A percentile compares a stretch with the other conserved stretches of the same genome.
Conservation (phyloP, 2,888 invertebrate species). For the Chromoteleia sp. region DNA sequence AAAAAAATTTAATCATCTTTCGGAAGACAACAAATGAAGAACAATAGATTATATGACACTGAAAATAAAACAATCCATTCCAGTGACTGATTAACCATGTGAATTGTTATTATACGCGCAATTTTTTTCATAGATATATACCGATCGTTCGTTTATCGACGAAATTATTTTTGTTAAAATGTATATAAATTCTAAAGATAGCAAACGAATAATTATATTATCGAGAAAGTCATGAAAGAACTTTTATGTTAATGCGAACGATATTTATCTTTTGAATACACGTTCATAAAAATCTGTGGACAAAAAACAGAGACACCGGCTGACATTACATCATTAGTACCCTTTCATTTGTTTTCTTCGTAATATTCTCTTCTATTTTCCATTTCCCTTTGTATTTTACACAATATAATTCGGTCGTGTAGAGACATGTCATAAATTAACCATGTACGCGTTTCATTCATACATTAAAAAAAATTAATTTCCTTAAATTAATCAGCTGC, state of each 20-base stretch:
- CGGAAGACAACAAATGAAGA: too few species aligned
- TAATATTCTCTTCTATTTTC: constrained; percentile 48
- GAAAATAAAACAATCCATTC: too few species aligned
- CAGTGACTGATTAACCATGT: too few species aligned
- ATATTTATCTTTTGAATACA: constrained; percentile 51
- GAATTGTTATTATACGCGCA: too few species aligned
- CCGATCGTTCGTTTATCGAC: neutral
- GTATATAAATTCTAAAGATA: neutral
- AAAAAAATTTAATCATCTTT: too few species aligned
- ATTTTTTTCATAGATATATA: too few species aligned
- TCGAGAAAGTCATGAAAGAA: constrained; percentile 9
- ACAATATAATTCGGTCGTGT: constrained; percentile 45
- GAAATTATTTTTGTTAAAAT: neutral
- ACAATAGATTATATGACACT: too few species aligned
- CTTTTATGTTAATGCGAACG: constrained; percentile 10
- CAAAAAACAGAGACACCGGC: constrained; percentile 75
- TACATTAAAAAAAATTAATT: too few species aligned
- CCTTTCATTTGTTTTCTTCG: constrained; percentile 68
- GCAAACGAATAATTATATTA: constrained; percentile 9
- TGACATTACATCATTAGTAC: constrained; percentile 80
- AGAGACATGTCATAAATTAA: constrained; percentile 53
- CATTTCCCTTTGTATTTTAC: constrained; percentile 19
- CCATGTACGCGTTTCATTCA: too few species aligned
- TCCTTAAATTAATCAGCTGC: too few species aligned
- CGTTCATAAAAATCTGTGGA: constrained; percentile 71